Evolutionary conservation across 1,140 invertebrate genomes (phyloP).

Genomic region (Carposina sasakii): DNA sequence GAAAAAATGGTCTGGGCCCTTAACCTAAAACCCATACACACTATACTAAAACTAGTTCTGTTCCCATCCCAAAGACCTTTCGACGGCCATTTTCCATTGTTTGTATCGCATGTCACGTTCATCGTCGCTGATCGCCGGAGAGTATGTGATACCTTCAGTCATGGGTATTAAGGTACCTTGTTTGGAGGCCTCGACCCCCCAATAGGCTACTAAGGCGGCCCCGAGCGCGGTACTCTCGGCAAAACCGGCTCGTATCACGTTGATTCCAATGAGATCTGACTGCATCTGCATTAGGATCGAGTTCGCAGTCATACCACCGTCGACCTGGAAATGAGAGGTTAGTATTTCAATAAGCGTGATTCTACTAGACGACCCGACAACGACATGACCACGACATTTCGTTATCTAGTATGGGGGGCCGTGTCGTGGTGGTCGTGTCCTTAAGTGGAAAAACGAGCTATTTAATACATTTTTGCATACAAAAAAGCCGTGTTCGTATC

Average conservation of each 20-base stretch:
- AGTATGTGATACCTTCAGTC: constrained; percentile 77
- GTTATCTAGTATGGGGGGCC: too few species aligned
- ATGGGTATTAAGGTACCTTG: constrained; percentile 51
- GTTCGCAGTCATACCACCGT: constrained; percentile 95
- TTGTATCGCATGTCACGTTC: constrained; percentile 83
- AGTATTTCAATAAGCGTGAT: too few species aligned
- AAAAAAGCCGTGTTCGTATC: too few species aligned
- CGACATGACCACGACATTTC: too few species aligned
- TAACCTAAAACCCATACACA: too few species aligned
- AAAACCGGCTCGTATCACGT: constrained; percentile 83
- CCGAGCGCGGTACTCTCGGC: constrained; percentile 88
- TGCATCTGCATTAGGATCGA: constrained; percentile 87
- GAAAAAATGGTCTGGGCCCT: too few species aligned
- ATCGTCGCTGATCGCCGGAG: constrained; percentile 77
- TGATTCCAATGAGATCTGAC: constrained; percentile 72
- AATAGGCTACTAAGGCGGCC: constrained; percentile 87
- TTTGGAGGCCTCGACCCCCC: constrained; percentile 73
- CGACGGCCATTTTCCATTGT: constrained; percentile 89
- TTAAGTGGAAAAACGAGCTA: too few species aligned
- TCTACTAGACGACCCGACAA: too few species aligned
- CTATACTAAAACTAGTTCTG: too few species aligned
- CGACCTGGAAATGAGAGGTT: constrained; percentile 80
- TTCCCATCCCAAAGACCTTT: constrained; percentile 87
- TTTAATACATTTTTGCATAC: too few species aligned
- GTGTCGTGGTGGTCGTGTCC: too few species aligned